Conservation (phyloP, 2,113 vertebrate genomes). For the Chaetura pelagica region DNA sequence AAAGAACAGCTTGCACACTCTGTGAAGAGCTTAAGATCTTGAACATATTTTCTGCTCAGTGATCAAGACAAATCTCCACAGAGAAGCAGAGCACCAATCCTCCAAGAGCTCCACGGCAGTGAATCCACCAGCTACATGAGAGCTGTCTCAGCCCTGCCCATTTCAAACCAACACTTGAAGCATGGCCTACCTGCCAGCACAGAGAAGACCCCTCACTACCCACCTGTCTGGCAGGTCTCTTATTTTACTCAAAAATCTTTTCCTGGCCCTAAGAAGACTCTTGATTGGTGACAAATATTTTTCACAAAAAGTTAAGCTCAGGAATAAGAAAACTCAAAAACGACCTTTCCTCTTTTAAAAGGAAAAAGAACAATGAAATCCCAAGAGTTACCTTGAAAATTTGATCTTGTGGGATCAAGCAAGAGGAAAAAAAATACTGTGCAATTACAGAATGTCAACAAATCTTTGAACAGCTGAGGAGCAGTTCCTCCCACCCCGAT, state of each 20-base stretch:
- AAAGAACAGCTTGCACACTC: background rate
- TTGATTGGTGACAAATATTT: background rate
- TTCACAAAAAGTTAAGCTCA: background rate
- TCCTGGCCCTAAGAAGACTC: background rate
- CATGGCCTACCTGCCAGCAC: background rate
- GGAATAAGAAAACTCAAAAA: background rate
- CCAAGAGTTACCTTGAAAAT: background rate
- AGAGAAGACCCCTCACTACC: background rate
- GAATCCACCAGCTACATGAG: background rate
- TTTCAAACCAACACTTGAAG: background rate
- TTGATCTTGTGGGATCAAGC: background rate
- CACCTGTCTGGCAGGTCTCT: background rate
- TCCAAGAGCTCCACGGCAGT: background rate
- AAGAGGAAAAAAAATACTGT: background rate
- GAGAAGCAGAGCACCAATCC: background rate
- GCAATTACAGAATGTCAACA: background rate
- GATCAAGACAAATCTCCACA: conserved; percentile 6
- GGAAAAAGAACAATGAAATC: background rate
- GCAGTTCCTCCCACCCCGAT: background rate
- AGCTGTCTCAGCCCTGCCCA: background rate
- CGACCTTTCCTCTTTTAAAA: background rate
- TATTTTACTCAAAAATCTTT: background rate
- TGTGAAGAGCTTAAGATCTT: background rate
- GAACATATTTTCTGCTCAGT: background rate
- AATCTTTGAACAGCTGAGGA: background rate